Conservation (phyloP, 2,888 invertebrate genomes). For the Sericinus montela region DNA sequence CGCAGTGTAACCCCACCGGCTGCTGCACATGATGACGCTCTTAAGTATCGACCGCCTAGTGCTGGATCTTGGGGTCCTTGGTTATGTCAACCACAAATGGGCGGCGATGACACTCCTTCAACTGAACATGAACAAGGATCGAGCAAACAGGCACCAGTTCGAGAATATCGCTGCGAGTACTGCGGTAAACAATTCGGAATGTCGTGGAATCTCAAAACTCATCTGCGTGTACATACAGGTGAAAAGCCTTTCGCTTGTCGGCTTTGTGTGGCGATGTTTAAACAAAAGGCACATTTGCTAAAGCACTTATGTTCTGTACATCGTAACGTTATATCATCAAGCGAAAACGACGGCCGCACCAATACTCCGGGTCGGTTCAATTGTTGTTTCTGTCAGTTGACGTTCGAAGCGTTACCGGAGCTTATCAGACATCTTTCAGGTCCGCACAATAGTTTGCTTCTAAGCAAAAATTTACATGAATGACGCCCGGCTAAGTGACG, state of each 20-base stretch:
- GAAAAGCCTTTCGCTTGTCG: constrained; percentile 94
- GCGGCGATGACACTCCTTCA: constrained; percentile 66
- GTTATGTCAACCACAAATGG: constrained; percentile 83
- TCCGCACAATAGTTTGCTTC: constrained; percentile 91
- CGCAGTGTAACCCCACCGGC: constrained; percentile 81
- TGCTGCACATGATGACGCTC: constrained; percentile 76
- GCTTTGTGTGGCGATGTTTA: constrained; percentile 94
- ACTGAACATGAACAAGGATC: constrained; percentile 76
- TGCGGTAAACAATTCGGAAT: constrained; percentile 95
- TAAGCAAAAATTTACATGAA: constrained; percentile 93
- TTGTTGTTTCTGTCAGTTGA: constrained; percentile 92
- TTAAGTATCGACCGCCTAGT: constrained; percentile 84
- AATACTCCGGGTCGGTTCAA: constrained; percentile 85
- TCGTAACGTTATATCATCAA: constrained; percentile 91
- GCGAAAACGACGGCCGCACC: constrained; percentile 83
- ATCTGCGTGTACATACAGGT: constrained; percentile 91
- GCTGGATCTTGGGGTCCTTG: constrained; percentile 85
- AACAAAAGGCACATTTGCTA: constrained; percentile 92
- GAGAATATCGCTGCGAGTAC: constrained; percentile 93
- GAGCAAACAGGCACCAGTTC: constrained; percentile 82
- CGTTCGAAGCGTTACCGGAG: constrained; percentile 92
- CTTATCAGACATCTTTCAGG: constrained; percentile 92
- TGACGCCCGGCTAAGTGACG: constrained; percentile 69
- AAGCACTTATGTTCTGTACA: constrained; percentile 94
- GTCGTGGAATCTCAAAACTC: constrained; percentile 95